Conservation (phyloP, 92 coral and sea anemone genomes). For the Phenganax marumi region DNA sequence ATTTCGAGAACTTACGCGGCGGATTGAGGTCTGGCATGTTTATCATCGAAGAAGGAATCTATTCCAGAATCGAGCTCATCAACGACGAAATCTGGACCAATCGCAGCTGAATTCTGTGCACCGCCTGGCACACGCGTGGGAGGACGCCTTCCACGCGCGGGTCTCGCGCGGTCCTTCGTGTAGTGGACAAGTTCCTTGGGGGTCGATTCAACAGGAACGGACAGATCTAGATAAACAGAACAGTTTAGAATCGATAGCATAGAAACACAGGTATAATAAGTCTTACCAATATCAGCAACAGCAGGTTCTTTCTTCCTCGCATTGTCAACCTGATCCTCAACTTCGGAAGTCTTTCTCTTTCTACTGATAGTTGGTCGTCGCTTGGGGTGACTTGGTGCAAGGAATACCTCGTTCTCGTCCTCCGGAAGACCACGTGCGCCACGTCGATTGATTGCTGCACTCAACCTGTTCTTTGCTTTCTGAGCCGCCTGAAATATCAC, state of each 20-base stretch:
- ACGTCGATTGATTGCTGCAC: conserved; percentile 58
- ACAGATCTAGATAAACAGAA: conserved; percentile 54
- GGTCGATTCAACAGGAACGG: conserved; percentile 53
- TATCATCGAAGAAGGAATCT: conserved; percentile 72
- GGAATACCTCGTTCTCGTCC: conserved; percentile 63
- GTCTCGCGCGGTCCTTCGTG: conserved; percentile 82
- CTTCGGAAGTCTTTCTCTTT: conserved; percentile 15
- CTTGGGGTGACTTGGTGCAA: conserved; percentile 59
- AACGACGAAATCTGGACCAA: conserved; percentile 57
- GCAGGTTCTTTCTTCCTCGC: conserved; percentile 42
- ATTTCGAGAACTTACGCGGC: conserved; percentile 58
- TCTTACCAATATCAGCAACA: conserved; percentile 21
- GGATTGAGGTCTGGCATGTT: conserved; percentile 43
- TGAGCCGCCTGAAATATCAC: conserved; percentile 68
- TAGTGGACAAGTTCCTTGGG: conserved; percentile 68
- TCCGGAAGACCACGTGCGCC: conserved; percentile 61
- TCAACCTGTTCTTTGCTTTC: conserved; percentile 87
- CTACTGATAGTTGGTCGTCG: conserved; percentile 88
- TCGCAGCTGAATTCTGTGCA: conserved; percentile 60
- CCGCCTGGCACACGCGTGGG: conserved; percentile 93
- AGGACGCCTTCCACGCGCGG: conserved; percentile 84
- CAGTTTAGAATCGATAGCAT: neutral
- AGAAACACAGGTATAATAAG: neutral
- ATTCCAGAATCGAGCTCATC: conserved; percentile 56
- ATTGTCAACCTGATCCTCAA: conserved; percentile 53